phyloP scores from a whole-genome alignment of 2,797 vertebrate species.

The Rhinogobio ventralis region DNA sequence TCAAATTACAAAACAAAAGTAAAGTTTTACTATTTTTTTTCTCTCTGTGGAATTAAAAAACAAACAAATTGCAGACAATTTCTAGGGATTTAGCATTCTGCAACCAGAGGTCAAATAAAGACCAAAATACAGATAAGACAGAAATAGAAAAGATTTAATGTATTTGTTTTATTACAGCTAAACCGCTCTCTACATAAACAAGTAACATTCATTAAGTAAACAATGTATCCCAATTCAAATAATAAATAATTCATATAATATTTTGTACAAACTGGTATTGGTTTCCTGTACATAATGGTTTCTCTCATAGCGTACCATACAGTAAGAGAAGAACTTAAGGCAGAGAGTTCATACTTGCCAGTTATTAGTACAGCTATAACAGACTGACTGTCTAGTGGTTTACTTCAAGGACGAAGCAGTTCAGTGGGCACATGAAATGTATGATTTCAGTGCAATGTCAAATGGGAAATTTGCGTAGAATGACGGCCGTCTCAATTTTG shows the following conservation, averaged over 20 bases:
- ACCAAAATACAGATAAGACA: slow-evolving; percentile 46
- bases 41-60: too few species aligned
- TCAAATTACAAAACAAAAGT: not conserved
- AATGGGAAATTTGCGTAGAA: slow-evolving; percentile 16
- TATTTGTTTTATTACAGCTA: slow-evolving; percentile 91
- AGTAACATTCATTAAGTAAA: slow-evolving; percentile 89
- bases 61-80: too few species aligned
- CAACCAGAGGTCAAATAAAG: not conserved
- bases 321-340: slow-evolving; percentile 86
- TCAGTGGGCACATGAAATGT: slow-evolving; percentile 30
- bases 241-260: slow-evolving; percentile 89
- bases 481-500: not conserved
- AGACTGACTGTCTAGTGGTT: slow-evolving; percentile 60
- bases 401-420: slow-evolving; percentile 41
- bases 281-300: slow-evolving; percentile 84
- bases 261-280: slow-evolving; percentile 90
- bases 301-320: slow-evolving; percentile 82
- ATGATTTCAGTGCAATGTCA: slow-evolving; percentile 39
- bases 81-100: not conserved
- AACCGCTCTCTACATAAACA: slow-evolving; percentile 89
- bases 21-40: too few species aligned
- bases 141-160: slow-evolving; percentile 67
- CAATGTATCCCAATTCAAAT: slow-evolving; percentile 87
- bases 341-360: slow-evolving; percentile 83
- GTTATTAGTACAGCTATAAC: slow-evolving; percentile 58